Evolutionary conservation across 2,113 vertebrate species (phyloP), one percentile per base, ranked within the genome.

Genomic region (Neodontobutis hainanensis): DNA sequence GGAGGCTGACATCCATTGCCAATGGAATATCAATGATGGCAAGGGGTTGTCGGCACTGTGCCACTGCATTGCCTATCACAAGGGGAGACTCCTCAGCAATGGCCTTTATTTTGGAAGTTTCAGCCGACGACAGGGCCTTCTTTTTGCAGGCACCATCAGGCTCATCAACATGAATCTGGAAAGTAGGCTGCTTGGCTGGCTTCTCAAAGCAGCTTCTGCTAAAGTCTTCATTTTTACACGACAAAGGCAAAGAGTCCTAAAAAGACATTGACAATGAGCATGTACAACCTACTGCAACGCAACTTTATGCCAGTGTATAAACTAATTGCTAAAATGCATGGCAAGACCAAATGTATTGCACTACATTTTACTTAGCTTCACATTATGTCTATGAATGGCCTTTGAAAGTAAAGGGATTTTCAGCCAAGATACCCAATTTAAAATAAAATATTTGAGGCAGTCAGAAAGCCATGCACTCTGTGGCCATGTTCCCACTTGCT

Each of bases 111-210:
- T 87, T 92, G 3, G 65, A 27, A 0, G 72, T 0, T 0, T 61
- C 66, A 0, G n/a, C 53, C 61, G 16, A 66, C 0, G 49, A 68
- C 48, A 5, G 61, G 0, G 14, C 79, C 64, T 82, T 92, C 60
- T 85, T 93, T 3, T 69, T 51, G 51, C 82, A 85, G 61, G 89
- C 77, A 0, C 84, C 85, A 48, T 95, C 94, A 1, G 93, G 91
- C 77, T 96, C 94, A 63, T 99, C 97, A 77, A 96, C 77, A n/a
- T 96, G 94, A 75, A 91, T 78, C 65, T 83, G 84, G 75, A 91
- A 91, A 8, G 77, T 0, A 0, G 89, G 85, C 56, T 78, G 94
- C 49, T 92, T 94, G 53, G 49, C 32, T 4, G 77, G 74, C 73
- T 90, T 96, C 58, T 94, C 94, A 0, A 71, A 49, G 53, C 85